phyloP scores from a whole-genome alignment of 2,888 invertebrate genomes.

The Drosophila ustulata region DNA sequence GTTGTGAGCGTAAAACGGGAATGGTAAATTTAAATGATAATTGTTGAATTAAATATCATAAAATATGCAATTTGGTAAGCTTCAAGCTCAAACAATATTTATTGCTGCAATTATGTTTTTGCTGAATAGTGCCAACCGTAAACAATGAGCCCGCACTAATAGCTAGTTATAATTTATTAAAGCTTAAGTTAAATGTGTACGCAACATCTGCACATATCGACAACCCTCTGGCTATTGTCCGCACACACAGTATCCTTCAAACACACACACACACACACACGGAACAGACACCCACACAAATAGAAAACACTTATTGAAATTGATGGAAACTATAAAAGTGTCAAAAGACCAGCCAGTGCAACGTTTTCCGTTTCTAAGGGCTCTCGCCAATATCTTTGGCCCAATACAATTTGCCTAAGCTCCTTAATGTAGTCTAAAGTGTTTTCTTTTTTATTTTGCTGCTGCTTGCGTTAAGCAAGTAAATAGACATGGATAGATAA shows the following conservation, averaged over 20 bases:
- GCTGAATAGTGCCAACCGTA: not conserved
- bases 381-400: constrained; percentile 28
- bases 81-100: not conserved
- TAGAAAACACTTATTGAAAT: constrained; percentile 67
- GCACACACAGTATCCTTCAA: constrained; percentile 27
- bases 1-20: not conserved
- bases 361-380: constrained; percentile 30
- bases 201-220: constrained; percentile 5
- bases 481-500: constrained; percentile 58
- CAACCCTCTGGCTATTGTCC: constrained; percentile 9
- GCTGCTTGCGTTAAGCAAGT: constrained; percentile 32
- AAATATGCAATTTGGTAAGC: not conserved
- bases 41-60: not conserved
- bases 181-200: constrained; percentile 47
- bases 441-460: constrained; percentile 20
- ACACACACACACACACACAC: constrained; percentile 9
- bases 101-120: not conserved
- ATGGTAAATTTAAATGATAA: not conserved
- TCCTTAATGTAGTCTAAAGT: constrained; percentile 55
- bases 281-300: constrained; percentile 13
- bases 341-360: constrained; percentile 56
- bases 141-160: not conserved
- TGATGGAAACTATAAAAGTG: constrained; percentile 80
- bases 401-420: constrained; percentile 55
- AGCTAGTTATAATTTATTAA: constrained; percentile 42